A percentile compares a stretch with the other conserved stretches of the same genome.
Evolutionary conservation across 1,140 invertebrate species (phyloP).

Genomic region (Ceratoteleas bidentatus): DNA sequence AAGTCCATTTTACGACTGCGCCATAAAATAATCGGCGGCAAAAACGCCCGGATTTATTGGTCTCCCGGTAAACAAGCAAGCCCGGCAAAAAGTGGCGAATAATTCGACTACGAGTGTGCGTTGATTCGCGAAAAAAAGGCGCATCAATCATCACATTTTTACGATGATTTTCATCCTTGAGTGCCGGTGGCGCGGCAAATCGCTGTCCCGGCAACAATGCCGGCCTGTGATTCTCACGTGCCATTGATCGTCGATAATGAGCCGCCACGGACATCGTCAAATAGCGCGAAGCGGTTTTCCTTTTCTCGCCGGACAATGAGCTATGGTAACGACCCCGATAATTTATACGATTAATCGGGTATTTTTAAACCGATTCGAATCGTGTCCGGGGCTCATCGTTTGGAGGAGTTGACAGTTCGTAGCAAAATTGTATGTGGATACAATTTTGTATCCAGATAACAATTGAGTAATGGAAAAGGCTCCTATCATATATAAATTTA

Average conservation of each 20-base stretch:
- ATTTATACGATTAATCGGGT: slow-evolving; percentile 38
- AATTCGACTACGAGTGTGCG: too few relatives aligned
- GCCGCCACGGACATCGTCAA: slow-evolving; percentile 60
- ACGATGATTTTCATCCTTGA: slow-evolving; percentile 40
- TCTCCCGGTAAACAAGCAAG: background rate
- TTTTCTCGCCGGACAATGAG: slow-evolving; percentile 48
- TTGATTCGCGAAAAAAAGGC: background rate
- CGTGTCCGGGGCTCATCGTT: slow-evolving; percentile 4
- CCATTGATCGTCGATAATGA: slow-evolving; percentile 69
- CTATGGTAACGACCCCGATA: slow-evolving; percentile 62
- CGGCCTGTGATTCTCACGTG: slow-evolving; percentile 42
- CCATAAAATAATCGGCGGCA: slow-evolving; percentile 8
- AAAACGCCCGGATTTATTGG: slow-evolving; percentile 12
- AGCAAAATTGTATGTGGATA: too few relatives aligned
- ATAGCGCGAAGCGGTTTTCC: slow-evolving; percentile 59
- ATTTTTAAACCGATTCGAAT: slow-evolving; percentile 19
- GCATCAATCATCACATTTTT: slow-evolving; percentile 42
- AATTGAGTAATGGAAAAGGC: too few relatives aligned
- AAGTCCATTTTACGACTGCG: slow-evolving; percentile 31
- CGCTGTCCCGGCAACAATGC: slow-evolving; percentile 62
- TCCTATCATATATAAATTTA: too few relatives aligned
- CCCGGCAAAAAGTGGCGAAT: too few relatives aligned
- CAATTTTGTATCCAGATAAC: too few relatives aligned
- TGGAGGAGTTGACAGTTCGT: background rate
- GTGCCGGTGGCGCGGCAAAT: slow-evolving; percentile 29